A percentile compares a stretch with the other conserved stretches of the same genome.
Evolutionary conservation across 2,888 invertebrate species (phyloP).

Genomic region (Lasioglossum oenotherae): DNA sequence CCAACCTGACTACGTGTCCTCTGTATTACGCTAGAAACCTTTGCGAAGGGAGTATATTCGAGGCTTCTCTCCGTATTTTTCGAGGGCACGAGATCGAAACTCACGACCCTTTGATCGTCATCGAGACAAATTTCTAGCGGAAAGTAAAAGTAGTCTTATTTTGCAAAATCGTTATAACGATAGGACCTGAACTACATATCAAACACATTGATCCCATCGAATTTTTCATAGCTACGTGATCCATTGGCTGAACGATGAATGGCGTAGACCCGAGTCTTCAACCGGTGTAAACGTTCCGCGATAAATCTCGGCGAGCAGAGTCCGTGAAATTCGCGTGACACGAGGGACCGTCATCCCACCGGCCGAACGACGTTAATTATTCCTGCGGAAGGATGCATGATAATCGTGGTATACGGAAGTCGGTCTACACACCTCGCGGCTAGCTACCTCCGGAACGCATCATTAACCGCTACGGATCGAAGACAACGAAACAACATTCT

Average conservation of each 20-base stretch:
- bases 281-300: constrained; percentile 50
- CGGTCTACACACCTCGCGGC: constrained; percentile 31
- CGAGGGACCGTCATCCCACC: constrained; percentile 54
- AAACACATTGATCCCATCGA: constrained; percentile 24
- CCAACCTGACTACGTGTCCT: neutral
- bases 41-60: neutral
- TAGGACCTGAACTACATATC: constrained; percentile 12
- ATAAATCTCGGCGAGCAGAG: constrained; percentile 60
- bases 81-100: neutral
- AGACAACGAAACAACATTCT: neutral
- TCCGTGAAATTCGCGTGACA: constrained; percentile 58
- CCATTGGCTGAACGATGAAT: constrained; percentile 7
- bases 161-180: neutral
- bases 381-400: constrained; percentile 53
- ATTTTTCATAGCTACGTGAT: constrained; percentile 18
- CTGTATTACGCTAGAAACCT: neutral
- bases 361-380: constrained; percentile 63
- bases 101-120: neutral
- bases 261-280: constrained; percentile 25
- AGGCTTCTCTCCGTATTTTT: neutral
- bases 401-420: constrained; percentile 48
- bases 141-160: constrained; percentile 23
- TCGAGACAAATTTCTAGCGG: neutral
- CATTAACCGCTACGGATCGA: constrained; percentile 34
- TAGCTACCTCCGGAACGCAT: constrained; percentile 13